Base-by-base conservation (phyloP, 2,113 vertebrate genomes). In the Tragelaphus buxtoni region DNA sequence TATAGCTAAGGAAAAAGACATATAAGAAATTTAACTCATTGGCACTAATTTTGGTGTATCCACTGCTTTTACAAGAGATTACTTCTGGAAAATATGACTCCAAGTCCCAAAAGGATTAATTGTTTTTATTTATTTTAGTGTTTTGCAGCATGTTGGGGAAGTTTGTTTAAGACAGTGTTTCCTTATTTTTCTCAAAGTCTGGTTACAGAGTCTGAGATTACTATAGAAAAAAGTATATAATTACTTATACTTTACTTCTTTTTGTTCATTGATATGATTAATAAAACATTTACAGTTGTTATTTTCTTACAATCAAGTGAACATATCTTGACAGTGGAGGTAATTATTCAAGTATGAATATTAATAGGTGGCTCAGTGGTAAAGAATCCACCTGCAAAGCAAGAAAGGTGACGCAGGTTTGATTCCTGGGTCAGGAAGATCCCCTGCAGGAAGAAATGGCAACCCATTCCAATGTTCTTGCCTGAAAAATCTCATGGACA, bases 101-200 rank as follows among this genome's bases (percentile, higher is more conserved):
- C 24, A 80, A 79, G 22, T 28, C 32, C 82, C 90, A 95, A 94
- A 97, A 94, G 81, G 79, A 98, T 98, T 97, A 97, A 95, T 98
- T 96, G 91, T 95, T 98, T 96, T 80, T 97, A 97, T 98, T 98
- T 97, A 95, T 97, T 98, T 97, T 98, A 88, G 87, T 94, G 91
- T 96, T 91, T 47, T 87, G 20, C 63, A 95, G 17, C 30, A 97
- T 69, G 74, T 94, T 97, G 94, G 45, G 39, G 72, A 97, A 97
- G 39, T 91, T 84, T 93, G 17, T 83, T 39, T 94, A 94, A 92
- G 61, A 69, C 72, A 45, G 9, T 92, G 9, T 95, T 96, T 94
- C 28, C 26, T 97, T 14, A 24, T 81, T 98, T 97, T 97, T 69
- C 89, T 97, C 45, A 35, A 88, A 81, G 77, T 63, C 35, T 81